Base-by-base conservation (phyloP, 2,888 invertebrate genomes). In the Leptopterna dolabrata region DNA sequence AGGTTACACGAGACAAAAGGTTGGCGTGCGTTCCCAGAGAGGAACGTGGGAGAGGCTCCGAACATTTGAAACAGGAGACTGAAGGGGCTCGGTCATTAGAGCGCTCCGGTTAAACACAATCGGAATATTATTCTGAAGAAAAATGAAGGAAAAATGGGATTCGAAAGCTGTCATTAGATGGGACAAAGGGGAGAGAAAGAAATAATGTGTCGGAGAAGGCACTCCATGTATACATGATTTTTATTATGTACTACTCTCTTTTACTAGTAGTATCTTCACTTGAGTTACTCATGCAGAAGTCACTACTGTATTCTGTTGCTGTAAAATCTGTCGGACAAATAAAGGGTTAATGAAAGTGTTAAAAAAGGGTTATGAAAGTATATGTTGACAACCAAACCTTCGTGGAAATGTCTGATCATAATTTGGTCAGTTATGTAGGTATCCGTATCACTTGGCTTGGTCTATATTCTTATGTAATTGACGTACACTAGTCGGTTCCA, bases 1-100 rank as follows among this genome's bases (percentile, higher is more conserved):
- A 81, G 81, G 81, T 81, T 85, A 85, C 85, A 73, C 47, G 83
- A 85, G 85, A 85, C 85, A 73, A 85, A 85, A 73, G 83, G 73
- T 29, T 43, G 85, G 85, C 71, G 47, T 41, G 83, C 73, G 85
- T 85, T 81, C 81, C 81, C 81, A 81, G 45, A 30, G 45, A 73
- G 27, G 63, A 63, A 63, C 63, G 63, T 63, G 63, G 63, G 63
- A 63, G 63, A 55, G 55, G 55, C 73, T 73, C 76, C 24, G 24
- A 27, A 14, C 45, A 24, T n/a, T n/a, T 45, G 47, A 27, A 45
- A 51, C 27, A 27, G 81, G 55, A 51, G 51, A n/a, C 45, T 36
- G 45, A 13, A 70, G 63, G 24, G 30, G 7, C 30, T 13, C 63
- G 71, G 63, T 83, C 70, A 83, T 83, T 83, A 83, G 83, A 63